Evolutionary conservation across 2,888 invertebrate species (phyloP), one percentile per base, ranked within the genome.

Genomic region (Eupithecia vulgata): DNA sequence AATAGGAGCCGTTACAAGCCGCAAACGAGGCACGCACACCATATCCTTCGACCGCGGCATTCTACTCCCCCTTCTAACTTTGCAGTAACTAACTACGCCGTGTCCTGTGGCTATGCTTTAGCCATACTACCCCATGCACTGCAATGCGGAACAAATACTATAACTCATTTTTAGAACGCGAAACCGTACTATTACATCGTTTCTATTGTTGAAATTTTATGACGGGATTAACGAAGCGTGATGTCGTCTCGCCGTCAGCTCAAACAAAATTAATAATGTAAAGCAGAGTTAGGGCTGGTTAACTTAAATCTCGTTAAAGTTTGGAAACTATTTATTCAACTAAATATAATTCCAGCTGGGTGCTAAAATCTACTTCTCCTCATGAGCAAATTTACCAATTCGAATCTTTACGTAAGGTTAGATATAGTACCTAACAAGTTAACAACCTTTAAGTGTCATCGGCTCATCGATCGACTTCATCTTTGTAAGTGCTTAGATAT

Each of bases 81-180:
- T 75, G 70, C 68, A 72, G 35, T 37, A 72, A 75, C 75, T 68
- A 72, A 70, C 70, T 72, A 64, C 35, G 64, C 40, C n/a, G 35
- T 61, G 52, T 57, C 48, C 75, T 68, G 68, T 70, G 74, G 65
- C 70, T 73, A 66, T 75, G 68, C 75, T 75, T 72, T 68, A 75
- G 37, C 75, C 75, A 72, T 81, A 82, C 87, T 85, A 89, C 90
- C 91, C 92, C 90, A 91, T 92, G 91, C 90, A 92, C 93, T 93
- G 94, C 94, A 94, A 88, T 94, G 94, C 94, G 92, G 92, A 90
- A 90, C 89, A 81, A 86, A 85, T 84, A 87, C 90, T 87, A 93
- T 93, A 93, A 89, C 88, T 93, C 92, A 93, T 88, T 90, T 91
- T 92, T 91, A 90, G 89, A 90, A 91, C 85, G 88, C 89, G 87